These are phyloP conservation scores for Clitarchus hookeri DNA, from an alignment of 2,888 invertebrate genomes.

Conservation along the genomic window DNA sequence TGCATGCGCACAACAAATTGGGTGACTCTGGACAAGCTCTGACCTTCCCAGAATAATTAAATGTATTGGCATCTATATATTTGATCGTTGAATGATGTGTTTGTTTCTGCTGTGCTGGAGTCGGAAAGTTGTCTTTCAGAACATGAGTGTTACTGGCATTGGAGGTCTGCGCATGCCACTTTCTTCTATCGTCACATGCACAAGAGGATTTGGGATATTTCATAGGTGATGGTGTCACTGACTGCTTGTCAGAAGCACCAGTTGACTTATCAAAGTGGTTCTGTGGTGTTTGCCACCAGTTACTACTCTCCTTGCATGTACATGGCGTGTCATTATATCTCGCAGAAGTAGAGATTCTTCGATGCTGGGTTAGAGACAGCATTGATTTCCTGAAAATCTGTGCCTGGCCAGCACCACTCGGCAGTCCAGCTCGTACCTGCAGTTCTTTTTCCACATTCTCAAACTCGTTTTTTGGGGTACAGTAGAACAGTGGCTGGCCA, in stretches of 20 bases:
- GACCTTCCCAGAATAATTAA: too few relatives aligned
- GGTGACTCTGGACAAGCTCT: neutral
- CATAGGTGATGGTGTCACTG: too few relatives aligned
- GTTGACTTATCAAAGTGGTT: neutral
- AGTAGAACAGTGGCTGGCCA: neutral
- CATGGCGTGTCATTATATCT: neutral
- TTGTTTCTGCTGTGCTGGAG: neutral
- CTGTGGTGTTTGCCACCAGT: neutral
- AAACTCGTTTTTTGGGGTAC: neutral
- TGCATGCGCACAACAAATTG: neutral
- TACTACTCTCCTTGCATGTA: neutral
- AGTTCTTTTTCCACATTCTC: neutral
- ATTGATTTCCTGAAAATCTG: too few relatives aligned
- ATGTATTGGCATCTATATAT: neutral
- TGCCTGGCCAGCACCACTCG: neutral
- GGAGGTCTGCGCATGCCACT: neutral
- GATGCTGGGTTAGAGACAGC: neutral
- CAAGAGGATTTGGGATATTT: neutral
- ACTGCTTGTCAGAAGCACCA: neutral
- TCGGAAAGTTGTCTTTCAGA: too few relatives aligned
- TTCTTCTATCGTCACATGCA: neutral
- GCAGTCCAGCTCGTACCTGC: neutral
- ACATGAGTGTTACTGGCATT: neutral
- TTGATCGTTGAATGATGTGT: neutral
- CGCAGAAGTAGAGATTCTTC: neutral